Base-by-base conservation (phyloP, 2,113 vertebrate species). In the Coptodon rendalli region DNA sequence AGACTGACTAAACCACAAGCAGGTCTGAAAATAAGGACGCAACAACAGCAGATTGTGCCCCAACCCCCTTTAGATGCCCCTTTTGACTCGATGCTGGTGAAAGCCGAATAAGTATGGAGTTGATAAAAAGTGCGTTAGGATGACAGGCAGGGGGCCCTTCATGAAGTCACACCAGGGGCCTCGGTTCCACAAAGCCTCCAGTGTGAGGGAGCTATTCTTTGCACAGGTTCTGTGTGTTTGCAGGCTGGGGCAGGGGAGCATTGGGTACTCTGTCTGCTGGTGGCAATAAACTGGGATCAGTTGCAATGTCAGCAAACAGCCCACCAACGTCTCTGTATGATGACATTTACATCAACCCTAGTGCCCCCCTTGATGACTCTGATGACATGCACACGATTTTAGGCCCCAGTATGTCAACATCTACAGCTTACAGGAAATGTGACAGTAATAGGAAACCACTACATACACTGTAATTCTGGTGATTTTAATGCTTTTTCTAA, bases 111-210 rank as follows among this genome's bases (percentile, higher is more conserved):
- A 87, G 91, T 92, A 91, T 95, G 93, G 91, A 94, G 91, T 96
- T 95, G 93, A 96, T 96, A 92, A 95, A 95, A 95, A 91, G 86
- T 94, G 91, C 93, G 94, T 92, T 91, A 71, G 91, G 82, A 89
- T 91, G 92, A 91, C 91, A 91, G 92, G 90, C 89, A 86, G 91
- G 86, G 90, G 92, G 89, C 43, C 83, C 83, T 89, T 91, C 82
- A 83, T 76, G 90, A 83, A 86, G 86, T 89, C 82, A 71, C 34
- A 27, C 87, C 81, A 93, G 82, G 90, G 89, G 88, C 91, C 94
- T 63, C 59, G 16, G 83, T 56, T 91, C 79, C 85, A 95, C 91
- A 94, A 94, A 92, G 92, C 89, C 84, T 80, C 84, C 84, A 92
- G 86, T 91, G 92, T 93, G 48, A 22, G 40, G 87, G 66, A 36